Percentiles rank a stretch among this genome's conserved stretches.
phyloP scores from a whole-genome alignment of 2,888 invertebrate species.

The Cyclophora punctaria region DNA sequence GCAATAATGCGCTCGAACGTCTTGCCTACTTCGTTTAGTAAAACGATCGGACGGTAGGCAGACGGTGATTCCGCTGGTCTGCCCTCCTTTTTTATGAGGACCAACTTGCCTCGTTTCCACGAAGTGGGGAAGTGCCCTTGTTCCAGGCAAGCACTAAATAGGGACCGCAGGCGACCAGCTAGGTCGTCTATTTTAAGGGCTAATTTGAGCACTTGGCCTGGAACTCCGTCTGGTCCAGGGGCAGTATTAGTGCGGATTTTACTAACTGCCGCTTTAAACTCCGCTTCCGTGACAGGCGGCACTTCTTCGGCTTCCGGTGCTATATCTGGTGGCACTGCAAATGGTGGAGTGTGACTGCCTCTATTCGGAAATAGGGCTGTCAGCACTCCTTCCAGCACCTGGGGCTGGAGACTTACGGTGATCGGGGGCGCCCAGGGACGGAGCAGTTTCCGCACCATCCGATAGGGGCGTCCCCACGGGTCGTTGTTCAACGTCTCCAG shows the following conservation, averaged over 20 bases:
- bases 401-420: conserved; percentile 1
- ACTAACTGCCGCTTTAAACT: too few relatives aligned
- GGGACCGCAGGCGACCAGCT: neutral
- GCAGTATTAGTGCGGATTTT: neutral
- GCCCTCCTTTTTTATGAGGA: neutral
- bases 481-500: too few relatives aligned
- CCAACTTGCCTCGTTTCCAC: neutral
- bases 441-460: conserved; percentile 1
- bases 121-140: neutral
- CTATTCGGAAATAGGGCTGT: neutral
- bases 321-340: neutral
- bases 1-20: neutral
- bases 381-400: neutral
- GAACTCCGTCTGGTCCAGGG: conserved; percentile 37
- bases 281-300: too few relatives aligned
- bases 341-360: neutral
- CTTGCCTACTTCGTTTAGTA: conserved; percentile 7
- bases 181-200: neutral
- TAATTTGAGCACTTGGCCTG: conserved; percentile 73
- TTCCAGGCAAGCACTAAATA: conserved; percentile 3
- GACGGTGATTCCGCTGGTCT: conserved; percentile 1
- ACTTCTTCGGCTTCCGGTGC: too few relatives aligned
- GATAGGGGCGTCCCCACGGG: conserved; percentile 3
- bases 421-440: conserved; percentile 1
- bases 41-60: conserved; percentile 10